phyloP scores from a whole-genome alignment of 2,888 invertebrate genomes.

The Geotrupes spiniger region DNA sequence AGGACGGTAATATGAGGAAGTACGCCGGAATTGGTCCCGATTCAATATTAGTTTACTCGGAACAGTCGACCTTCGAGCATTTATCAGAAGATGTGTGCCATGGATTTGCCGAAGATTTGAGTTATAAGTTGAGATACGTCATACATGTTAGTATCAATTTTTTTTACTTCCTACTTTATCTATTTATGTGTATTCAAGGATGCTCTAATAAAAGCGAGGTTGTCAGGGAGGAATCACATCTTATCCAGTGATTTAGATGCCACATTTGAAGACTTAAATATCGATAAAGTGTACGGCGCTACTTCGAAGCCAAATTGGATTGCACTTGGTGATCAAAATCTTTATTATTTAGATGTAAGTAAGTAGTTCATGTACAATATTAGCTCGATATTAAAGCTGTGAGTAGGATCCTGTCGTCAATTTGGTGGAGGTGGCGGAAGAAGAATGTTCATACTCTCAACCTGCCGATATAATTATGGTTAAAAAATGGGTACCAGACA shows the following conservation, averaged over 20 bases:
- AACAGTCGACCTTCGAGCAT: constrained; percentile 41
- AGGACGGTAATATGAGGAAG: constrained; percentile 37
- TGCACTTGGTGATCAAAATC: constrained; percentile 39
- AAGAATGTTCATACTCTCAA: constrained; percentile 37
- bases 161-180: neutral
- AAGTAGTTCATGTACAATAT: neutral
- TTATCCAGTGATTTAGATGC: constrained; percentile 42
- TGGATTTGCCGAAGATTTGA: constrained; percentile 45
- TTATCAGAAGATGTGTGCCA: constrained; percentile 42
- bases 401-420: constrained; percentile 30
- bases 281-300: constrained; percentile 45
- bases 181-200: constrained; percentile 37
- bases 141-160: constrained; percentile 40
- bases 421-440: constrained; percentile 39
- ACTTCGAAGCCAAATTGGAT: constrained; percentile 42
- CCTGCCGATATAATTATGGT: constrained; percentile 37
- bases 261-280: constrained; percentile 41
- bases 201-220: constrained; percentile 41
- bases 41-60: constrained; percentile 40
- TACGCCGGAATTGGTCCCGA: constrained; percentile 45
- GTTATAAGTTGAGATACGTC: constrained; percentile 45
- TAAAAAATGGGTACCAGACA: constrained; percentile 41
- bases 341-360: constrained; percentile 43
- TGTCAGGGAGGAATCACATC: constrained; percentile 42
- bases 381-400: neutral